A percentile compares a stretch with the other conserved stretches of the same genome.
phyloP scores from a whole-genome alignment of 2,888 invertebrate genomes.

The Phyllotreta cruciferae region DNA sequence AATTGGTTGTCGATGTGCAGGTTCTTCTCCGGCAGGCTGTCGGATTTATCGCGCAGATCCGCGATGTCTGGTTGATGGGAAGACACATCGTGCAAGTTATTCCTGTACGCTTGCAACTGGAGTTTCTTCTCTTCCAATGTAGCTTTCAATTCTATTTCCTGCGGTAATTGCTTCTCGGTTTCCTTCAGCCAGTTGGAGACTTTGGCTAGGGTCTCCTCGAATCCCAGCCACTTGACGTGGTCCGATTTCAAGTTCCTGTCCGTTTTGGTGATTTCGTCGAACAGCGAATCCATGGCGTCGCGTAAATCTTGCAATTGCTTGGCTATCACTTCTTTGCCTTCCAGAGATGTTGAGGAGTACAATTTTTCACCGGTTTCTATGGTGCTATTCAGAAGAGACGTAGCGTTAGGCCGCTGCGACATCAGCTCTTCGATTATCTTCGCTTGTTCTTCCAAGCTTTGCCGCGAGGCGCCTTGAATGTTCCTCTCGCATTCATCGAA shows the following conservation, averaged over 20 bases:
- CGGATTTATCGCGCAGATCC: slow-evolving; percentile 80
- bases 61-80: slow-evolving; percentile 86
- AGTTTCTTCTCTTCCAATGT: slow-evolving; percentile 91
- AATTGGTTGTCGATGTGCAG: slow-evolving; percentile 78
- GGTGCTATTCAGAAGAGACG: slow-evolving; percentile 79
- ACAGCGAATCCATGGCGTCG: slow-evolving; percentile 80
- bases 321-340: slow-evolving; percentile 85
- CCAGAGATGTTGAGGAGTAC: slow-evolving; percentile 83
- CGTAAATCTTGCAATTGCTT: slow-evolving; percentile 85
- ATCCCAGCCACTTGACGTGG: slow-evolving; percentile 85
- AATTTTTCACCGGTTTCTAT: slow-evolving; percentile 88
- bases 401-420: slow-evolving; percentile 77
- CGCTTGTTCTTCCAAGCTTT: slow-evolving; percentile 73
- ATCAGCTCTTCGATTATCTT: slow-evolving; percentile 76
- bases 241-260: slow-evolving; percentile 84
- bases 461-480: slow-evolving; percentile 69
- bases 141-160: slow-evolving; percentile 81
- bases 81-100: slow-evolving; percentile 81
- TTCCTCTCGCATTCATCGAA: slow-evolving; percentile 73
- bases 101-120: slow-evolving; percentile 84
- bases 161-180: slow-evolving; percentile 77
- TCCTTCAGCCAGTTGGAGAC: slow-evolving; percentile 81
- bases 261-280: slow-evolving; percentile 78
- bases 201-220: slow-evolving; percentile 83
- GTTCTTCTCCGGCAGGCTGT: slow-evolving; percentile 79